phyloP scores from a whole-genome alignment of 92 coral and sea anemone genomes.

The Hydrozoanthus gracilis region DNA sequence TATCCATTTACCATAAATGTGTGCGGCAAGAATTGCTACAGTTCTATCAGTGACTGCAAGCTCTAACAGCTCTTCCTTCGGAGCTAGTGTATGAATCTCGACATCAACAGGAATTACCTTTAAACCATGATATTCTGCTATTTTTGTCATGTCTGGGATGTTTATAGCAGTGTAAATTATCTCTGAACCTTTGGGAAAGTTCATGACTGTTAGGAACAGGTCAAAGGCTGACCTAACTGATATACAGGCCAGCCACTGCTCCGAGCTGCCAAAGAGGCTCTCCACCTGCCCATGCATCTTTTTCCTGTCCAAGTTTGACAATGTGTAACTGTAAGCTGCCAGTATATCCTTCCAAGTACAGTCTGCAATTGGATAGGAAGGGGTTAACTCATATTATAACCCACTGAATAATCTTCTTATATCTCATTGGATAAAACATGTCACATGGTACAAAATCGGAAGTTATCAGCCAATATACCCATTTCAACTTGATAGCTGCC shows the following conservation, averaged over 20 bases:
- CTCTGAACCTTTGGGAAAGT: constrained; percentile 91
- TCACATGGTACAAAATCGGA: too few relatives aligned
- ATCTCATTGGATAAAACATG: too few relatives aligned
- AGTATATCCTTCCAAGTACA: constrained; percentile 86
- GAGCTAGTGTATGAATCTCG: constrained; percentile 84
- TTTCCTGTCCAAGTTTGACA: constrained; percentile 51
- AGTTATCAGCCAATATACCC: too few relatives aligned
- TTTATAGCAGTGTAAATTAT: constrained; percentile 90
- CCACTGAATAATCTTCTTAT: too few relatives aligned
- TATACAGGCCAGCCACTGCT: constrained; percentile 73
- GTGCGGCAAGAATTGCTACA: constrained; percentile 92
- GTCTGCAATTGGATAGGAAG: constrained; percentile 56
- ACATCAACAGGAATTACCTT: constrained; percentile 89
- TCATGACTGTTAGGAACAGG: constrained; percentile 79
- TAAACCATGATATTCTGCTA: constrained; percentile 79
- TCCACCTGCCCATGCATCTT: constrained; percentile 72
- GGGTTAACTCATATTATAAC: background rate
- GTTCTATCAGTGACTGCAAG: constrained; percentile 86
- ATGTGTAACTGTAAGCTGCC: constrained; percentile 70
- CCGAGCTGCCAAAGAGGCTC: constrained; percentile 84
- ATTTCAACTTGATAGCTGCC: too few relatives aligned
- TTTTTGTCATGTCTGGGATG: constrained; percentile 91
- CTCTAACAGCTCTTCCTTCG: constrained; percentile 86
- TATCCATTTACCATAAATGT: constrained; percentile 94
- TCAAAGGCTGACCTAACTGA: constrained; percentile 94